A percentile compares a stretch with the other conserved stretches of the same genome.
These are phyloP conservation scores for Myodes glareolus DNA, from an alignment of 2,113 vertebrate species.

Conservation along the genomic window DNA sequence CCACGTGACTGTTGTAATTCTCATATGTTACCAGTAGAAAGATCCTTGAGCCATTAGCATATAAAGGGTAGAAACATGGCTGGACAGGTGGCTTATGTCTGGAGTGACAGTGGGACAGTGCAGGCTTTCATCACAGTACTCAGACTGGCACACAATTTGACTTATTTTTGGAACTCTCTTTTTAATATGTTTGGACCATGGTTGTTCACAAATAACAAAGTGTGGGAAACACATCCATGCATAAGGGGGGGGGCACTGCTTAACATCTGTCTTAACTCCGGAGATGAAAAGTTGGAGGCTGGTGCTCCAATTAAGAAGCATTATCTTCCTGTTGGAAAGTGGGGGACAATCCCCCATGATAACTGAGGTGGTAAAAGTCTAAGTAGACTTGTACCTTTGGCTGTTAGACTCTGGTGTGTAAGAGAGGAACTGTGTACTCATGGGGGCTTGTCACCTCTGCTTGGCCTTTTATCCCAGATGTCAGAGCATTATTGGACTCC, in stretches of 20 bases:
- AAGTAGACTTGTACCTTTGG: not conserved
- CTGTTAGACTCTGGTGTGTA: not conserved
- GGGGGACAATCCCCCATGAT: not conserved
- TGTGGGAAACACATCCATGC: too few relatives aligned
- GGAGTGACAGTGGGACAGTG: not conserved
- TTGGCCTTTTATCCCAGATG: slow-evolving; percentile 89
- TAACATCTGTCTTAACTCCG: not conserved
- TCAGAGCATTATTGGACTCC: slow-evolving; percentile 99
- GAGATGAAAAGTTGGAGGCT: not conserved
- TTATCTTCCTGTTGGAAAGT: not conserved
- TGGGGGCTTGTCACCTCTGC: not conserved
- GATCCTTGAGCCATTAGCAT: not conserved
- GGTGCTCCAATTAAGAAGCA: not conserved
- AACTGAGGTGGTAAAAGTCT: not conserved
- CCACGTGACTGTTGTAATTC: not conserved
- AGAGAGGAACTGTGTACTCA: not conserved
- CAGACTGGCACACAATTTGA: not conserved
- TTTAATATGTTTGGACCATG: not conserved
- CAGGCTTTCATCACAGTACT: not conserved
- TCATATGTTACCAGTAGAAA: not conserved
- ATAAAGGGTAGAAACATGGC: not conserved
- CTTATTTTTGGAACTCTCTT: not conserved
- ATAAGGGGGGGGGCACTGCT: not conserved
- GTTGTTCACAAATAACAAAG: not conserved
- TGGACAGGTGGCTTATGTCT: not conserved